These are phyloP conservation scores for Excalfactoria chinensis DNA, from an alignment of 2,113 vertebrate genomes.

Conservation along the genomic window DNA sequence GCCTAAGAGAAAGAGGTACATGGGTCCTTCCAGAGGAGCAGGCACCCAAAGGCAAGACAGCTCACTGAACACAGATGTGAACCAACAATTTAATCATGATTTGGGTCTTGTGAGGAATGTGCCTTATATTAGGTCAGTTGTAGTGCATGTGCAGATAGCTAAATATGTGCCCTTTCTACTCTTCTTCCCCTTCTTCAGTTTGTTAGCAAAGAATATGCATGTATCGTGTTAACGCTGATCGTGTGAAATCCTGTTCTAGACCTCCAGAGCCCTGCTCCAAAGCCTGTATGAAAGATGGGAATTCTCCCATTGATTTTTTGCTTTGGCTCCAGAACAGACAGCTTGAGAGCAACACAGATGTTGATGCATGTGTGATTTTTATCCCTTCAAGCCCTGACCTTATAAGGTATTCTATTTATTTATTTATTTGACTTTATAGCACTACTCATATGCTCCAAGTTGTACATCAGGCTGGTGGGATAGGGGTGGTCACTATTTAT, in stretches of 20 bases:
- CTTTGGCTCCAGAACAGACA: conserved; percentile 49
- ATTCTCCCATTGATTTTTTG: conserved; percentile 48
- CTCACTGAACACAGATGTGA: not conserved
- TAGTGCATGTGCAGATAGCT: not conserved
- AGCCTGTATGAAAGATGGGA: conserved; percentile 27
- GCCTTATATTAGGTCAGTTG: not conserved
- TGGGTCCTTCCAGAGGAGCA: not conserved
- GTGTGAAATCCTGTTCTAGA: not conserved
- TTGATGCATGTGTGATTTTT: not conserved
- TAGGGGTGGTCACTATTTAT: not conserved
- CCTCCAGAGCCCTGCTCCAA: conserved; percentile 45
- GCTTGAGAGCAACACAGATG: conserved; percentile 2
- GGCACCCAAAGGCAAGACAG: not conserved
- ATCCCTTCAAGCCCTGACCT: conserved; percentile 1
- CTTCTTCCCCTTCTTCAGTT: not conserved
- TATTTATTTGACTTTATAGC: not conserved
- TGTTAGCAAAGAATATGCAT: not conserved
- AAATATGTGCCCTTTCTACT: not conserved
- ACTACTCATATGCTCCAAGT: not conserved
- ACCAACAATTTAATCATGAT: not conserved
- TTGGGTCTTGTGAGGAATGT: not conserved
- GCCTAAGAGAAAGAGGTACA: not conserved
- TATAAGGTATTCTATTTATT: not conserved
- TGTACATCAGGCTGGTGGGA: not conserved
- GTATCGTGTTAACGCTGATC: not conserved